Evolutionary conservation across 1,140 invertebrate species (phyloP), one percentile per base, ranked within the genome.

Genomic region (Scaptodrosophila lebanonensis): DNA sequence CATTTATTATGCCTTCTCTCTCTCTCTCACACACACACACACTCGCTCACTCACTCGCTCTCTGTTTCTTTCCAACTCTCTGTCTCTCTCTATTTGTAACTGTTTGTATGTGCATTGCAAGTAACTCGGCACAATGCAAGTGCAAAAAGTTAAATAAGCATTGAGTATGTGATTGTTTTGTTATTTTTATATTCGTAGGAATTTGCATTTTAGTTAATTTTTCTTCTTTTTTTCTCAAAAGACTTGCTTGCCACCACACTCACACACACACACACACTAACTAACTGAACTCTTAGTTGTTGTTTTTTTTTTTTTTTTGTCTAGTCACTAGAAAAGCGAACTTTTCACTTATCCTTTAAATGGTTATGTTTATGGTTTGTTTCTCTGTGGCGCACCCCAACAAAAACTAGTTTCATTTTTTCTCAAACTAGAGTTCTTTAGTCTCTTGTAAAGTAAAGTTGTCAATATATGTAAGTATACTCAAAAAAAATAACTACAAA

Each of bases 101-200:
- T 66, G 47, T 79, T 58, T 79, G 73, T 68, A 79, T 77, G 75
- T 79, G 67, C 72, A 71, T 77, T 77, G 60, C 65, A 65, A 68
- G 38, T 53, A 49, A 36, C 48, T 27, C 18, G 35, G 45, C 47
- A 53, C 43, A 9, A 47, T 45, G 54, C 69, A 54, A 68, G 60
- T 65, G 73, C 64, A 66, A 70, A 63, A 39, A 12, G 4, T 27
- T 30, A 57, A 49, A 13, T 32, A 40, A 32, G 1, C 9, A 47
- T 63, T 72, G 73, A 73, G 79, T 77, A 64, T 79, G 51, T 54
- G 75, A 57, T 62, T 57, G 17, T 51, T 51, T 2, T 20, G 36
- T 49, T 27, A 82, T 79, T 82, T 79, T 79, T 79, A 68, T 79
- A 79, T 65, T 73, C 40, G 73, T 79, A 79, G 75, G 73, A 72